Evolutionary conservation across 2,113 vertebrate species (phyloP).

Genomic region (Rhombomys opimus): DNA sequence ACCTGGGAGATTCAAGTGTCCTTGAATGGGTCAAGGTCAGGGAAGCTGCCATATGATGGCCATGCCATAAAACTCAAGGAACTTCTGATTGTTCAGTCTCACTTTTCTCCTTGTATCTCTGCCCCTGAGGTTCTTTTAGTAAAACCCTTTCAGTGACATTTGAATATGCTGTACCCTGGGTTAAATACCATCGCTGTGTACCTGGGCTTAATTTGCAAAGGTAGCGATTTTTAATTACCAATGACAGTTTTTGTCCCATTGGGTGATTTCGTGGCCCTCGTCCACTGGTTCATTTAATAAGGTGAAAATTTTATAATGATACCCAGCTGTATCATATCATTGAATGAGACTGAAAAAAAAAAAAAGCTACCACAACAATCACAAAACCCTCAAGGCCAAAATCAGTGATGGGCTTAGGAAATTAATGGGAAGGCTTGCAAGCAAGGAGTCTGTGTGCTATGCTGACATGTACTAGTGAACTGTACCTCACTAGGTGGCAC

Average conservation of each 20-base stretch:
- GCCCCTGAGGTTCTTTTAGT: neutral
- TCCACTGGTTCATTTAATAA: neutral
- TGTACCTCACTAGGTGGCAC: neutral
- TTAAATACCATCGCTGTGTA: neutral
- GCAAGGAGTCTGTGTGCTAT: accelerated
- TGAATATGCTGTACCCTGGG: neutral
- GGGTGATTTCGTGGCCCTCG: neutral
- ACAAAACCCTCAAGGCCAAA: neutral
- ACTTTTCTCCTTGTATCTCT: neutral
- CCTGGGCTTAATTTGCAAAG: neutral
- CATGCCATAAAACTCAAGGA: neutral
- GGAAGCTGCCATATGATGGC: neutral
- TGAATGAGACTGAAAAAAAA: neutral
- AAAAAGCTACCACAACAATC: neutral
- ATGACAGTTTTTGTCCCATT: neutral
- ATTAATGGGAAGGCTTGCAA: neutral
- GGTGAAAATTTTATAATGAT: neutral
- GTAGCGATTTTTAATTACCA: neutral
- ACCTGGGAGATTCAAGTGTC: neutral
- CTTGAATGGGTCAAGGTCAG: neutral
- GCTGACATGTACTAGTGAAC: neutral
- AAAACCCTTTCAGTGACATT: neutral
- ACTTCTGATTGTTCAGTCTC: neutral
- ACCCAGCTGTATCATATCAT: neutral
- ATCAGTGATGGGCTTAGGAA: neutral